These are phyloP conservation scores for Sinocyclocheilus maitianheensis DNA, from an alignment of 2,113 vertebrate genomes.

Conservation along the genomic window DNA sequence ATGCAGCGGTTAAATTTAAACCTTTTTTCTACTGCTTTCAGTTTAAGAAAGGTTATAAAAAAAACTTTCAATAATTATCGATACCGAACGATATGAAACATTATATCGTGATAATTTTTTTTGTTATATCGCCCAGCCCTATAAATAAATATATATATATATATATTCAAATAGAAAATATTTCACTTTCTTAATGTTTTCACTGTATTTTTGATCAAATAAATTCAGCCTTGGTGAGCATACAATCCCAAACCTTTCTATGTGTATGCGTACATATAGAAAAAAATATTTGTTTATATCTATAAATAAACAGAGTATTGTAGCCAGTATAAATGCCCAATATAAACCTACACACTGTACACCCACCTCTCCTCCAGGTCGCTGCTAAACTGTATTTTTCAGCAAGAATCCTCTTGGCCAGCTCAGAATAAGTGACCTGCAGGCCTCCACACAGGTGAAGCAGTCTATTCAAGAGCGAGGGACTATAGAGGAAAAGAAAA, in stretches of 20 bases:
- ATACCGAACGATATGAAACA: no score
- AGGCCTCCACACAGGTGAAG: slow-evolving; percentile 84
- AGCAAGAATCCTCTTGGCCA: slow-evolving; percentile 77
- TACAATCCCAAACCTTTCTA: background rate
- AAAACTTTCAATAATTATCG: no score
- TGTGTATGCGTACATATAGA: background rate
- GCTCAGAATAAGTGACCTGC: slow-evolving; percentile 72
- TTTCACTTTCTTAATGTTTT: background rate
- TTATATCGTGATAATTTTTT: no score
- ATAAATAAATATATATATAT: no score
- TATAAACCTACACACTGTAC: background rate
- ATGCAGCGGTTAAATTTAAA: no score
- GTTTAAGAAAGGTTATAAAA: no score
- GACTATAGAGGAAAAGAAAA: slow-evolving; percentile 69
- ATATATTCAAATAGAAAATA: background rate
- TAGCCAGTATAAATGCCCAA: background rate
- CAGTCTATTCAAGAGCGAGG: slow-evolving; percentile 81
- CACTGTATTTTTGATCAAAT: background rate
- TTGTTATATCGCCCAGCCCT: no score
- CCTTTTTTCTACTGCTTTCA: no score
- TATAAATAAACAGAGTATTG: background rate
- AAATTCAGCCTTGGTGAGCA: background rate
- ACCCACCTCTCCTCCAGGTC: slow-evolving; percentile 85
- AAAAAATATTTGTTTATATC: background rate
- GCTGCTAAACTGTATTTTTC: slow-evolving; percentile 78